A percentile compares a stretch with the other conserved stretches of the same genome.
These are phyloP conservation scores for Denticeps clupeoides DNA, from an alignment of 2,797 vertebrate genomes.

Conservation along the genomic window DNA sequence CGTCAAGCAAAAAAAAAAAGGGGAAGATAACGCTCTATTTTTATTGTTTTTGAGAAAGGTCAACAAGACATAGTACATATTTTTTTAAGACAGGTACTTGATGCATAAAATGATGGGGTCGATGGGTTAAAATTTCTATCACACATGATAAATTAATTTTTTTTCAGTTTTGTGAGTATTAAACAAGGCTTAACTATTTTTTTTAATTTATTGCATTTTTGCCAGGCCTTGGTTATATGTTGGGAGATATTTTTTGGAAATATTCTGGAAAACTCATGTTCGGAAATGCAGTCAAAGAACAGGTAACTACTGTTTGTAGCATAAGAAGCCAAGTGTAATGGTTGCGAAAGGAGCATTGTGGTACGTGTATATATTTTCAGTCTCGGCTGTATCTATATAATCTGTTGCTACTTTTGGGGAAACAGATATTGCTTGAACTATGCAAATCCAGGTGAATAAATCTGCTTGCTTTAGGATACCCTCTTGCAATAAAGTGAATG, in stretches of 20 bases:
- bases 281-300: conserved; percentile 26
- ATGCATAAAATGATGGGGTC: conserved; percentile 29
- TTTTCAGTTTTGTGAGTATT: conserved; percentile 28
- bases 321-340: conserved; percentile 34
- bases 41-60: conserved; percentile 38
- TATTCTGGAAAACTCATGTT: conserved; percentile 25
- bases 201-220: conserved; percentile 46
- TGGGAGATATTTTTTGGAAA: conserved; percentile 44
- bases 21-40: conserved; percentile 38
- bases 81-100: conserved; percentile 50
- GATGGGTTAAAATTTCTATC: conserved; percentile 34
- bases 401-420: conserved; percentile 39
- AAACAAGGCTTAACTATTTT: conserved; percentile 28
- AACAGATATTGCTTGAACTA: conserved; percentile 55
- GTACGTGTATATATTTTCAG: conserved; percentile 47
- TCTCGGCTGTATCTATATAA: conserved; percentile 42
- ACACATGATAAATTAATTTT: conserved; percentile 34
- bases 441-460: conserved; percentile 49
- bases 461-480: conserved; percentile 54
- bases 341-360: conserved; percentile 35
- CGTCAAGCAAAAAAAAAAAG: conserved; percentile 28
- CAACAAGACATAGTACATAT: conserved; percentile 42
- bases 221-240: conserved; percentile 31
- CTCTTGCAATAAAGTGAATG: conserved; percentile 65
- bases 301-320: conserved; percentile 49